Base-by-base conservation (phyloP, 2,888 invertebrate species). In the Pyrocoelia pectoralis region DNA sequence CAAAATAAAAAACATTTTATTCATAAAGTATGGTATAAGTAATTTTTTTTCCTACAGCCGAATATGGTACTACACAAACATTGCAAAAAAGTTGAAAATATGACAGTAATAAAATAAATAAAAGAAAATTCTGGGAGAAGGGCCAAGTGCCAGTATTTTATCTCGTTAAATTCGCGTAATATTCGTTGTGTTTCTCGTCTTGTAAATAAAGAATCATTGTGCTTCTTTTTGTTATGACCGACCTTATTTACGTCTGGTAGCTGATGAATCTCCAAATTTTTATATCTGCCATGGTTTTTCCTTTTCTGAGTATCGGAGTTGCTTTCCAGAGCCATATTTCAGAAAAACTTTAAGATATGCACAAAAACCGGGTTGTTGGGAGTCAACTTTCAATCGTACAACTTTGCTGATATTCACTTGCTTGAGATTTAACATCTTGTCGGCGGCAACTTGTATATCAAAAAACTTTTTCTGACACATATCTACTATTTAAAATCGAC, bases 201-300 rank as follows among this genome's bases (percentile, higher is more conserved):
- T 49, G 4, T 49, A 49, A 13, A 24, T 49, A 49, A 49, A 24
- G 49, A 49, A 38, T 52, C 41, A 24, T 54, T 54, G 43, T 40
- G 15, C 19, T 54, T 41, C 13, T 13, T 54, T 43, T 43, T 19
- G 40, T 54, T 54, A 24, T 41, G 24, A 41, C 15, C 19, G 43
- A 54, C 19, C n/a, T n/a, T n/a, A 41, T 54, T 54, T 43, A 54
- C 14, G 54, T 54, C 41, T 54, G 41, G 43, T n/a, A 54, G 19
- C 19, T 43, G 54, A 12, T 24, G 15, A 53, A 41, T 54, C 6
- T 18, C n/a, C 3, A 19, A 14, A 41, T 54, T 41, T 41, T 54
- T n/a, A n/a, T n/a, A n/a, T n/a, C n/a, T n/a, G n/a, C n/a, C n/a
- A n/a, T n/a, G n/a, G n/a, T n/a, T n/a, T n/a, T n/a, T n/a, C n/a